phyloP scores from a whole-genome alignment of 2,113 vertebrate genomes.

The Aspidoscelis tigris region DNA sequence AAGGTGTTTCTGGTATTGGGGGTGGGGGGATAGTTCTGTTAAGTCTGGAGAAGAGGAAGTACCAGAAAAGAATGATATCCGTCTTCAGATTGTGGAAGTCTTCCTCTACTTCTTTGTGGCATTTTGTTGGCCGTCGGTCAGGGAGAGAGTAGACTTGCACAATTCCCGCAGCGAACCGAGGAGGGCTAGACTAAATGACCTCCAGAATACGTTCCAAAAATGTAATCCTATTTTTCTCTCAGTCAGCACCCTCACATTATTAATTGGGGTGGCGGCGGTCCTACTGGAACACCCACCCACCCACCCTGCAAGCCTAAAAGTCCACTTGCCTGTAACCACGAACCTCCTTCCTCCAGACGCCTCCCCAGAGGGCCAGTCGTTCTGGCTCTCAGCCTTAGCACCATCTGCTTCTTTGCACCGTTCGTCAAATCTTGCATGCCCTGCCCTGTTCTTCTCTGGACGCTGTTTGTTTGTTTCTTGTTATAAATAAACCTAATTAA shows the following conservation, averaged over 20 bases:
- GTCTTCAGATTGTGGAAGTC: too few relatives aligned
- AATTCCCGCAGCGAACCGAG: neutral
- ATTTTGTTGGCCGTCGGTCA: too few relatives aligned
- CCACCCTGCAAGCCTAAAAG: neutral
- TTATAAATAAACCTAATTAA: slow-evolving; percentile 49
- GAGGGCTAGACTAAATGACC: neutral
- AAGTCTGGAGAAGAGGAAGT: too few relatives aligned
- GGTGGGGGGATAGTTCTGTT: too few relatives aligned
- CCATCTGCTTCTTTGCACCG: slow-evolving; percentile 35
- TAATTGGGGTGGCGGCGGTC: neutral
- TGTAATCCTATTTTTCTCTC: neutral
- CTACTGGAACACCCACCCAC: neutral
- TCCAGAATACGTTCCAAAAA: neutral
- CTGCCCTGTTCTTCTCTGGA: slow-evolving; percentile 43
- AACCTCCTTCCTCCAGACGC: neutral
- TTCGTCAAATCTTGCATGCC: slow-evolving; percentile 34
- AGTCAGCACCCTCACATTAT: neutral
- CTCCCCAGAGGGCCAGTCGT: slow-evolving; percentile 17
- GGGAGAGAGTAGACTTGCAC: too few relatives aligned
- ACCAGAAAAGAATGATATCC: too few relatives aligned
- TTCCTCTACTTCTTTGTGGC: too few relatives aligned
- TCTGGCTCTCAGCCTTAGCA: slow-evolving; percentile 19
- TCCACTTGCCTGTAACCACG: neutral
- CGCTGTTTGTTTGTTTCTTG: slow-evolving; percentile 42
- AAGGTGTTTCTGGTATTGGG: too few relatives aligned